Conservation (phyloP, 2,113 vertebrate genomes). For the Periophthalmodon schlosseri region DNA sequence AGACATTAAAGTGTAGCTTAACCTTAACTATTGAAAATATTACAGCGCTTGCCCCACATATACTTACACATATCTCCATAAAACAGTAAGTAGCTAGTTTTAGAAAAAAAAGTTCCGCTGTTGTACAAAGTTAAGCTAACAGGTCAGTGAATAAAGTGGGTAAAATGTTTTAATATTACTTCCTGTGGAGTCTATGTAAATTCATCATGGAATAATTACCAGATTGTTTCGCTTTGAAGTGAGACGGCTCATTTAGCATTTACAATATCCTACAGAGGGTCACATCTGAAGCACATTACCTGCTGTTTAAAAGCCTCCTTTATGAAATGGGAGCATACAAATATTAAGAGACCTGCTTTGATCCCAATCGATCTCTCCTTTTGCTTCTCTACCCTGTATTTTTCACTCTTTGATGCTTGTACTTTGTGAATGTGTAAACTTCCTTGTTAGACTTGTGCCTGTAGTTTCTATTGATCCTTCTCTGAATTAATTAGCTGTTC, state of each 20-base stretch:
- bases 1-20: too few species aligned
- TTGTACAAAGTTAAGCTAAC: background rate
- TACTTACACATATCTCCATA: background rate
- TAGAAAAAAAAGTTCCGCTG: background rate
- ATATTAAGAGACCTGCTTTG: conserved; percentile 33
- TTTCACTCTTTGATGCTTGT: conserved; percentile 25
- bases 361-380: conserved; percentile 33
- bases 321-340: conserved; percentile 25
- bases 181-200: background rate
- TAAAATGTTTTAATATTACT: background rate
- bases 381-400: conserved; percentile 13
- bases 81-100: background rate
- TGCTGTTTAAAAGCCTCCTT: conserved; percentile 30
- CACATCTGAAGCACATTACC: conserved; percentile 30
- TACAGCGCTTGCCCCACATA: too few species aligned
- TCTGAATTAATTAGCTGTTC: conserved; percentile 38
- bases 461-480: conserved; percentile 41
- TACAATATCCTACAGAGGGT: conserved; percentile 35
- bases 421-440: conserved; percentile 24
- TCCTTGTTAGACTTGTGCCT: conserved; percentile 14
- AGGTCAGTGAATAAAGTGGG: background rate
- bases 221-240: conserved; percentile 31
- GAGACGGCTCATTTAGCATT: conserved; percentile 45
- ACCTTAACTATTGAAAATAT: too few species aligned
- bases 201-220: conserved; percentile 47